These are phyloP conservation scores for Kradibia gibbosae DNA, from an alignment of 1,140 invertebrate genomes.

Conservation along the genomic window DNA sequence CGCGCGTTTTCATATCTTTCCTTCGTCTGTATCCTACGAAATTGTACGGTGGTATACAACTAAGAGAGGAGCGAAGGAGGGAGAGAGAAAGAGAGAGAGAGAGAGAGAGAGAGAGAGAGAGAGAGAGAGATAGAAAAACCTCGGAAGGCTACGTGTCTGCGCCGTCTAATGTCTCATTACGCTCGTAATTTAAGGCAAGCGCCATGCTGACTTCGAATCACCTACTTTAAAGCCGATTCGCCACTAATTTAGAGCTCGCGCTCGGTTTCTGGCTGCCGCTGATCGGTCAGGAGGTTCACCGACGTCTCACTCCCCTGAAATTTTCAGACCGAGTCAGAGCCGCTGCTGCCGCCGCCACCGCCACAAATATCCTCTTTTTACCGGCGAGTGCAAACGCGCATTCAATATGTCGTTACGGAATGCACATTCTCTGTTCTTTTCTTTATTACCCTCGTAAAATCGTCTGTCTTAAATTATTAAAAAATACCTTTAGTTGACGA, in stretches of 20 bases:
- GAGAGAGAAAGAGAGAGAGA: background rate
- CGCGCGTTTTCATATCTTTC: background rate
- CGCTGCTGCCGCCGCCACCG: background rate
- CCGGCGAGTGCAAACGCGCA: slow-evolving; percentile 4
- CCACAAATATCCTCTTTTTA: background rate
- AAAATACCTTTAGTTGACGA: no score
- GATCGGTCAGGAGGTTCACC: slow-evolving; percentile 30
- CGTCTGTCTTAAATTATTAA: no score
- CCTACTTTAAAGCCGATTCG: slow-evolving; percentile 51
- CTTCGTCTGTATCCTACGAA: background rate
- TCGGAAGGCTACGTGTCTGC: slow-evolving; percentile 47
- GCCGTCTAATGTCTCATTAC: slow-evolving; percentile 53
- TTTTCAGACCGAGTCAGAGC: slow-evolving; percentile 13
- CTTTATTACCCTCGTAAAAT: no score
- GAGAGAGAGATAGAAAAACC: slow-evolving; percentile 3
- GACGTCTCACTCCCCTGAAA: background rate
- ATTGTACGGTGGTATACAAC: background rate
- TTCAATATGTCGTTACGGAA: slow-evolving; percentile 21
- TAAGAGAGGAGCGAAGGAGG: background rate
- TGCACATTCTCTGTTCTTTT: no score
- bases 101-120: slow-evolving; percentile 3
- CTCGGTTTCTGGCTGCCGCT: background rate
- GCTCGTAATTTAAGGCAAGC: slow-evolving; percentile 49
- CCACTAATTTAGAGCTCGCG: slow-evolving; percentile 47
- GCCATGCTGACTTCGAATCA: slow-evolving; percentile 50